Conservation (phyloP, 2,797 vertebrate species). For the Tapirus indicus region DNA sequence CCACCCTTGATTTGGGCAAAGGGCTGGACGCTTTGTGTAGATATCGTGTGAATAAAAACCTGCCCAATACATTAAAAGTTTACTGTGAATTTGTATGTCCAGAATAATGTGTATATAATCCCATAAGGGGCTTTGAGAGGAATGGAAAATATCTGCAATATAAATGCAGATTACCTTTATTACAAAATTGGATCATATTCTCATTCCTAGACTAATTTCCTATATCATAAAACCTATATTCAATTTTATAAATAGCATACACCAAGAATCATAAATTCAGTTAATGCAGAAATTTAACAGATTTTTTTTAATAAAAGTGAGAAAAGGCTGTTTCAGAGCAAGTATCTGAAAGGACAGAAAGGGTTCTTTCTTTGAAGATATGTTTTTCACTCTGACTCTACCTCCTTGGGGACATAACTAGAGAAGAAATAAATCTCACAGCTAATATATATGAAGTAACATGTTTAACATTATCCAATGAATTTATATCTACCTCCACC, state of each 20-base stretch:
- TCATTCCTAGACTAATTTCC: constrained; percentile 79
- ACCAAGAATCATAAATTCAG: constrained; percentile 78
- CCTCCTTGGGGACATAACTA: constrained; percentile 84
- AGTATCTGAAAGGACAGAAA: constrained; percentile 80
- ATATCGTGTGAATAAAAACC: constrained; percentile 60
- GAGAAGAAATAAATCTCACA: constrained; percentile 87
- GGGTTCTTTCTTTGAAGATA: constrained; percentile 79
- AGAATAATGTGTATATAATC: constrained; percentile 70
- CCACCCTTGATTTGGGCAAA: background rate
- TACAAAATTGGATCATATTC: constrained; percentile 72
- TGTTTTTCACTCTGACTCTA: constrained; percentile 72
- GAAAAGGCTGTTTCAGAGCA: constrained; percentile 75
- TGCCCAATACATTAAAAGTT: constrained; percentile 52
- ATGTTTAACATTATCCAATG: constrained; percentile 87
- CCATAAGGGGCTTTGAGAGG: constrained; percentile 67
- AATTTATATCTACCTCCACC: constrained; percentile 88
- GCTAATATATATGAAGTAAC: constrained; percentile 87
- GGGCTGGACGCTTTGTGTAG: background rate
- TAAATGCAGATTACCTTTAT: constrained; percentile 71
- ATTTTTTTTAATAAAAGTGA: constrained; percentile 76
- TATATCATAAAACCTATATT: constrained; percentile 77
- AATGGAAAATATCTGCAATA: constrained; percentile 69
- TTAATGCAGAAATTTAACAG: constrained; percentile 70
- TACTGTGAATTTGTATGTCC: constrained; percentile 70
- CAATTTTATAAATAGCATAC: constrained; percentile 82